A percentile compares a stretch with the other conserved stretches of the same genome.
phyloP scores from a whole-genome alignment of 2,113 vertebrate genomes.

The Epinephelus cyanopodus region DNA sequence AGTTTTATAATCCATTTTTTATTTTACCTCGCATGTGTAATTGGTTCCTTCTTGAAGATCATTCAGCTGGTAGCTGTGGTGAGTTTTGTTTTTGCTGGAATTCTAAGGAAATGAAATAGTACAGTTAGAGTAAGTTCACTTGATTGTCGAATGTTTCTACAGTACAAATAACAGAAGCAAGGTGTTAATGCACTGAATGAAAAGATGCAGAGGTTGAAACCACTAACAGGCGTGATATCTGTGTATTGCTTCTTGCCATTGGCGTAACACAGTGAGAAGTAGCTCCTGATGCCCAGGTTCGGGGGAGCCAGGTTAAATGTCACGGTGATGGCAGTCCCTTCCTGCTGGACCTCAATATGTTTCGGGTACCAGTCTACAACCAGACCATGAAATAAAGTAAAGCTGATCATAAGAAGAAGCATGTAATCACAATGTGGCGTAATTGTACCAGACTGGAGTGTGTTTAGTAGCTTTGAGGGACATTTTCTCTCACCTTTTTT shows the following conservation, averaged over 20 bases:
- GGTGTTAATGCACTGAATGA: not conserved
- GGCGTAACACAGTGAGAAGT: conserved; percentile 81
- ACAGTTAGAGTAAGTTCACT: not conserved
- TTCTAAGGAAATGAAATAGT: conserved; percentile 62
- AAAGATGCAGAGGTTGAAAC: not conserved
- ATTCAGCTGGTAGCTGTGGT: conserved; percentile 76
- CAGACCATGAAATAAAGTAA: not conserved
- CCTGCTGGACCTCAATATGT: conserved; percentile 75
- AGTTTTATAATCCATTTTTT: not conserved
- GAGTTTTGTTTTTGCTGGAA: conserved; percentile 72
- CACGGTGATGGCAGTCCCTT: conserved; percentile 71
- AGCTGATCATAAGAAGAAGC: not conserved
- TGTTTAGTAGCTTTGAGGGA: not conserved
- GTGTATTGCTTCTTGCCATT: conserved; percentile 70
- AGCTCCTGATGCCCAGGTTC: conserved; percentile 76
- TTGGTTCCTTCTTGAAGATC: conserved; percentile 77
- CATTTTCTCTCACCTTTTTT: conserved; percentile 73
- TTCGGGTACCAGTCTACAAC: conserved; percentile 84
- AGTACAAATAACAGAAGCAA: not conserved
- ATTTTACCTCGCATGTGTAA: conserved; percentile 85
- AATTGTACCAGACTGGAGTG: not conserved
- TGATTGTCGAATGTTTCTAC: not conserved
- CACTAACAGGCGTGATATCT: conserved; percentile 78
- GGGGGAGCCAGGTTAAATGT: conserved; percentile 86
- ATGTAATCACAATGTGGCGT: not conserved